Evolutionary conservation across 2,797 vertebrate species (phyloP), one percentile per base, ranked within the genome.

Genomic region (Dendrocincla tyrannina): DNA sequence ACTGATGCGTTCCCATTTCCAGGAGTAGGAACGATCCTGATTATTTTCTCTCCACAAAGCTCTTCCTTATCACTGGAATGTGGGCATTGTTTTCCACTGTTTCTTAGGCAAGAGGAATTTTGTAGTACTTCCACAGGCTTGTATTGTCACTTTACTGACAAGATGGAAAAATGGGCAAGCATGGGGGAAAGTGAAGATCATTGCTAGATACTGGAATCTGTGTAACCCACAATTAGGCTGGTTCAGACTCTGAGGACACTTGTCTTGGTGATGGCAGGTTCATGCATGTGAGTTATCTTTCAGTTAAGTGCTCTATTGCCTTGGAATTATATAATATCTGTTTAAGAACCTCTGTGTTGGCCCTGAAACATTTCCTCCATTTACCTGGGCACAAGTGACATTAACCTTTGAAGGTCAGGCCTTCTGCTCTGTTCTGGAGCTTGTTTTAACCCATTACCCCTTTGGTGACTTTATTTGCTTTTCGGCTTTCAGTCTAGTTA

Each of bases 391-490:
- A 85, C 55, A 78, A 44, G 81, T 37, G 63, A 63, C 75, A 41
- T 89, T 67, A 89, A 75, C 72, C 74, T 97, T 96, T 96, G 96
- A 97, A 97, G 84, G 91, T 97, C 95, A 96, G 44, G 11, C n/a
- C 64, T 74, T 79, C 64, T 82, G 10, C 69, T 96, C 85, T 93
- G 15, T 95, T 95, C 37, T 53, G 68, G 49, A 74, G 59, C 70
- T 77, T 94, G 37, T 85, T 97, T 95, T 95, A 91, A 93, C 96
- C 89, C 67, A 24, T 81, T 97, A 89, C 47, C 69, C 82, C 80
- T 68, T 88, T 3, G 44, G 91, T 96, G 89, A 88, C 80, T 96
- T 91, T 52, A 81, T 96, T 97, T 92, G 81, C 89, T 93, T 42
- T 53, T 66, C 18, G 49, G 5, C 88, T 94, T 95, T 87, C 74